phyloP scores from a whole-genome alignment of 1,140 invertebrate genomes.

The Carposina sasakii region DNA sequence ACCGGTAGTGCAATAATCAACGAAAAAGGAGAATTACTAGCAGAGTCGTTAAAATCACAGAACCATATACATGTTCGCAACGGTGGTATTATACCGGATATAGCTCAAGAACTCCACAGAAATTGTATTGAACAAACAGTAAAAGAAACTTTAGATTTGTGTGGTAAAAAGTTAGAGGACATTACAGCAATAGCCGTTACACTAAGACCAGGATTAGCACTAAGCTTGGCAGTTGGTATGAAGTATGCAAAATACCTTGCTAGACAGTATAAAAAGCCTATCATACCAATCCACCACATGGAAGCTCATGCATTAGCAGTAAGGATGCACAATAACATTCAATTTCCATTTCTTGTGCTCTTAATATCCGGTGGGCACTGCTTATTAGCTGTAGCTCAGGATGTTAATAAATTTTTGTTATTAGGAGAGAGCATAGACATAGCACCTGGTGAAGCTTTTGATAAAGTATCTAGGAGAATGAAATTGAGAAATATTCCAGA shows the following conservation, averaged over 20 bases:
- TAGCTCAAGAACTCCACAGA: slow-evolving; percentile 88
- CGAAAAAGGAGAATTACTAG: slow-evolving; percentile 80
- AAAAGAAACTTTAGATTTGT: slow-evolving; percentile 77
- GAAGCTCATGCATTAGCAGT: slow-evolving; percentile 95
- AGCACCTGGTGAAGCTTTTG: slow-evolving; percentile 93
- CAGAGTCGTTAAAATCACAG: slow-evolving; percentile 86
- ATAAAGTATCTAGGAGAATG: slow-evolving; percentile 91
- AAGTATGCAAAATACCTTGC: slow-evolving; percentile 90
- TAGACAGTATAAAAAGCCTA: slow-evolving; percentile 81
- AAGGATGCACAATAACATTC: slow-evolving; percentile 79
- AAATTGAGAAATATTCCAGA: slow-evolving; percentile 87
- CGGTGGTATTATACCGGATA: slow-evolving; percentile 93
- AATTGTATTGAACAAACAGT: slow-evolving; percentile 85
- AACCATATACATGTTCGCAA: slow-evolving; percentile 83
- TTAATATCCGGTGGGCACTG: slow-evolving; percentile 95
- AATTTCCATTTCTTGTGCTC: slow-evolving; percentile 93
- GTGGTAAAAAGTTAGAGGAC: slow-evolving; percentile 79
- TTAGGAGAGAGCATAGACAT: slow-evolving; percentile 87
- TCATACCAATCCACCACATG: slow-evolving; percentile 99
- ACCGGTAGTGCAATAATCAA: slow-evolving; percentile 93
- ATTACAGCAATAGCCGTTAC: slow-evolving; percentile 93
- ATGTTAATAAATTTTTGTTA: slow-evolving; percentile 84
- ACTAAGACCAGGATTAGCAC: slow-evolving; percentile 86
- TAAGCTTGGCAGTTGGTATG: slow-evolving; percentile 87
- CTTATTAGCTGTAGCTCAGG: slow-evolving; percentile 84